These are phyloP conservation scores for Lasioglossum malachurum DNA, from an alignment of 2,888 invertebrate species.

Conservation along the genomic window DNA sequence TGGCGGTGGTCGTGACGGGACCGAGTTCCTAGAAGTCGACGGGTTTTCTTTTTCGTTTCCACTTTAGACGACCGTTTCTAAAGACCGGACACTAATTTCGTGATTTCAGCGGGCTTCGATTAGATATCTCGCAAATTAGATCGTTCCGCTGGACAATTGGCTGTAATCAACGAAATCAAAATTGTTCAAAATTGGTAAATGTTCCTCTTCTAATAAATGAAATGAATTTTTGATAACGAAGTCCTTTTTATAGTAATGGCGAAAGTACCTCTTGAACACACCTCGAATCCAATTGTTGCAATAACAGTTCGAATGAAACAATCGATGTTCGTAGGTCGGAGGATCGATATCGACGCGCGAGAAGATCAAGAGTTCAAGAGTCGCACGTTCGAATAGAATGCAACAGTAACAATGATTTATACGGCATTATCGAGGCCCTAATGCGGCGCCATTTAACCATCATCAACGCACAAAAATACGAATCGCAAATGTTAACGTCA, in stretches of 20 bases:
- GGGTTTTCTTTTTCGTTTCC: not conserved
- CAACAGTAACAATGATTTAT: not conserved
- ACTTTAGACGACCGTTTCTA: not conserved
- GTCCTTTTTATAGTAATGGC: not conserved
- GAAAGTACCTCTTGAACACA: not conserved
- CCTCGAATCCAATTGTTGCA: not conserved
- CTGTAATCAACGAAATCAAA: not conserved
- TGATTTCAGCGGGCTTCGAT: not conserved
- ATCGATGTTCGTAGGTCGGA: not conserved
- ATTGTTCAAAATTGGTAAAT: no score
- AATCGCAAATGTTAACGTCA: slow-evolving; percentile 17
- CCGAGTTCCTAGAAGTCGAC: not conserved
- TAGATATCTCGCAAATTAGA: not conserved
- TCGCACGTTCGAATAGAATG: not conserved
- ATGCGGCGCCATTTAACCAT: slow-evolving; percentile 9
- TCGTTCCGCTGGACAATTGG: not conserved
- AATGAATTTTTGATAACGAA: not conserved
- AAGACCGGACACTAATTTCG: not conserved
- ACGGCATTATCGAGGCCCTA: not conserved
- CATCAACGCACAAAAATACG: not conserved
- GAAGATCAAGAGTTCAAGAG: not conserved
- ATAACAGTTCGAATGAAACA: not conserved
- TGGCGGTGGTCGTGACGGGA: not conserved
- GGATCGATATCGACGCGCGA: not conserved
- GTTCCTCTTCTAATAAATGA: no score